Evolutionary conservation across 2,797 vertebrate genomes (phyloP), one percentile per base, ranked within the genome.

Genomic region (Meda fulgida): DNA sequence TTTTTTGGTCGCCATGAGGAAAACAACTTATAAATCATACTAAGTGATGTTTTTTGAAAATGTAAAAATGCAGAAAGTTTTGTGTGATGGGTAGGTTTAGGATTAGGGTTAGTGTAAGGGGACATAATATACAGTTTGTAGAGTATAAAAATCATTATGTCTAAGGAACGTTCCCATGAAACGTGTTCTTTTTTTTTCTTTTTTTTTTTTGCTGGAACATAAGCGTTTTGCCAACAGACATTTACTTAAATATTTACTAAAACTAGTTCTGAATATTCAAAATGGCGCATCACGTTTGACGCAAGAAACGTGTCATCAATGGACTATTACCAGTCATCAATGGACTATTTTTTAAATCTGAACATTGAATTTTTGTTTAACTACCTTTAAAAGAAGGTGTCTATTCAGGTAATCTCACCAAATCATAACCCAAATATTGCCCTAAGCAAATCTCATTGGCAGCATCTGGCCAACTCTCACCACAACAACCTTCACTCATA

Each of bases 351-450:
- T 51, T 3, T 0, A 7, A n/a, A 60, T 60, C 26, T 16, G 11
- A 40, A n/a, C 2, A 21, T 1, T 79, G 23, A 51, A 40, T n/a
- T 67, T 40, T 78, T 53, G 60, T 69, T 84, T 70, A 83, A 77
- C 67, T 38, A 75, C 55, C 55, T 69, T 65, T 80, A 80, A 29
- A 36, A 60, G 70, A 9, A 11, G 31, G 16, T 58, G 63, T 38
- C 34, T 84, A 6, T 72, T 87, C 78, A 85, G 79, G 55, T 83
- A 60, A 84, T 73, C 58, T 70, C 13, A 73, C 23, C 26, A 29
- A 81, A 87, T 84, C 72, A 85, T 81, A 66, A 63, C 75, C 67
- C 84, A 53, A 81, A 82, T 72, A 65, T 78, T 78, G 23, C 78
- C 76, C 23, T 10, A 70, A 81, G 77, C 81, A 85, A 83, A 58